A percentile compares a stretch with the other conserved stretches of the same genome.
Conservation (phyloP, 1,140 invertebrate species). For the Lerema accius region DNA sequence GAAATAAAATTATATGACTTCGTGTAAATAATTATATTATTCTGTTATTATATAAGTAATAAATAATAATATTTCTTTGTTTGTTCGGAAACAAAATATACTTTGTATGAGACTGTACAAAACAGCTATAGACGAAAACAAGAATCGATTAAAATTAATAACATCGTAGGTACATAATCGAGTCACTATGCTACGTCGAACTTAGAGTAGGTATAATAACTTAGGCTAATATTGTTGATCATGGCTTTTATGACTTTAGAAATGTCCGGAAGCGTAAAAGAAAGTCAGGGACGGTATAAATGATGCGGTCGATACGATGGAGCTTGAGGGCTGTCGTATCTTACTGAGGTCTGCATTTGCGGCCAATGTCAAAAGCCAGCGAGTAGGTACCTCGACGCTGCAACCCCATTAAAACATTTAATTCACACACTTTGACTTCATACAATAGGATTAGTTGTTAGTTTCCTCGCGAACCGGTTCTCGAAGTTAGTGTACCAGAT, state of each 20-base stretch:
- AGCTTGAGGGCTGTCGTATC: constrained; percentile 73
- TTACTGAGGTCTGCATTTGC: constrained; percentile 74
- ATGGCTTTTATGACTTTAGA: constrained; percentile 76
- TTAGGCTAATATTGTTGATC: constrained; percentile 64
- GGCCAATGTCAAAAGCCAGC: constrained; percentile 83
- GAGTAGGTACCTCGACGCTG: constrained; percentile 83
- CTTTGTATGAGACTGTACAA: constrained; percentile 70
- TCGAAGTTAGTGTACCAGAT: constrained; percentile 62
- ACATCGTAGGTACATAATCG: constrained; percentile 74
- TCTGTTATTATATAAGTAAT: constrained; percentile 53
- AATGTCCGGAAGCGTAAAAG: constrained; percentile 48
- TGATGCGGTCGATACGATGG: constrained; percentile 72
- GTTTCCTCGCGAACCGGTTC: constrained; percentile 14
- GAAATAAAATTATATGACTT: constrained; percentile 52
- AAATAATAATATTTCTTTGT: constrained; percentile 78
- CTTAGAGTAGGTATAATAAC: constrained; percentile 66
- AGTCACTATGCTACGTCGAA: constrained; percentile 62
- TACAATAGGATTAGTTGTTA: constrained; percentile 30
- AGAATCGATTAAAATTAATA: constrained; percentile 60
- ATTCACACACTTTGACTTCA: constrained; percentile 60
- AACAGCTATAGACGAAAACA: constrained; percentile 60
- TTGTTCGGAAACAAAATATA: constrained; percentile 76
- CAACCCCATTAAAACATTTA: constrained; percentile 79
- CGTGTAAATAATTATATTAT: constrained; percentile 71
- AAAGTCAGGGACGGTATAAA: constrained; percentile 71